phyloP scores from a whole-genome alignment of 2,113 vertebrate genomes.

The Nannobrachium achirus region DNA sequence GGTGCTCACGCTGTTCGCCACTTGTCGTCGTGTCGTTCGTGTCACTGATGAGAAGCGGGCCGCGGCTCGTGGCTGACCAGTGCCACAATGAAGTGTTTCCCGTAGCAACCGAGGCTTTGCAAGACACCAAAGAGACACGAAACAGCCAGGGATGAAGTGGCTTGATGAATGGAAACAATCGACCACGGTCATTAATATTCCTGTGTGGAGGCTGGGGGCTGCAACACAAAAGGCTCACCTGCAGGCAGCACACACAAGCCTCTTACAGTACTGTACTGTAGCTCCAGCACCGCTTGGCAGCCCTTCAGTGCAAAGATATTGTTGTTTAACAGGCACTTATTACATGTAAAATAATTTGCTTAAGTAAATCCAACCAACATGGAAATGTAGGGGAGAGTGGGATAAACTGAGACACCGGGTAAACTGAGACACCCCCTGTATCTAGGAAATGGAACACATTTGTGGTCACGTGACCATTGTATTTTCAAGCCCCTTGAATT shows the following conservation, averaged over 20 bases:
- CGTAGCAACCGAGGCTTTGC: slow-evolving; percentile 51
- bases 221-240: slow-evolving; percentile 60
- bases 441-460: too few relatives aligned
- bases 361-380: slow-evolving; percentile 17
- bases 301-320: slow-evolving; percentile 8
- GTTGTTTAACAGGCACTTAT: slow-evolving; percentile 1
- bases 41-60: slow-evolving; percentile 44
- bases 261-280: slow-evolving; percentile 7
- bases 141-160: slow-evolving; percentile 21
- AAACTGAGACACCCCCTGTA: too few relatives aligned
- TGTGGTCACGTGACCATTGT: too few relatives aligned
- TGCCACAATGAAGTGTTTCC: slow-evolving; percentile 39
- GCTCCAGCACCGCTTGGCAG: slow-evolving; percentile 8
- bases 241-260: slow-evolving; percentile 39
- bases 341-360: slow-evolving; percentile 22
- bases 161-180: slow-evolving; percentile 52
- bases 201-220: slow-evolving; percentile 36
- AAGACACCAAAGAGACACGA: slow-evolving; percentile 42
- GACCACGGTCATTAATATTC: slow-evolving; percentile 59
- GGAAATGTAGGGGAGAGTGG: too few relatives aligned
- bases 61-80: slow-evolving; percentile 53
- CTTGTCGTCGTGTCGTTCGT: slow-evolving; percentile 21
- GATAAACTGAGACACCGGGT: too few relatives aligned
- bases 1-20: slow-evolving; percentile 6
- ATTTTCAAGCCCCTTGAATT: too few relatives aligned